phyloP scores from a whole-genome alignment of 64 coral and sea anemone species.

The Dendronephthya gigantea region DNA sequence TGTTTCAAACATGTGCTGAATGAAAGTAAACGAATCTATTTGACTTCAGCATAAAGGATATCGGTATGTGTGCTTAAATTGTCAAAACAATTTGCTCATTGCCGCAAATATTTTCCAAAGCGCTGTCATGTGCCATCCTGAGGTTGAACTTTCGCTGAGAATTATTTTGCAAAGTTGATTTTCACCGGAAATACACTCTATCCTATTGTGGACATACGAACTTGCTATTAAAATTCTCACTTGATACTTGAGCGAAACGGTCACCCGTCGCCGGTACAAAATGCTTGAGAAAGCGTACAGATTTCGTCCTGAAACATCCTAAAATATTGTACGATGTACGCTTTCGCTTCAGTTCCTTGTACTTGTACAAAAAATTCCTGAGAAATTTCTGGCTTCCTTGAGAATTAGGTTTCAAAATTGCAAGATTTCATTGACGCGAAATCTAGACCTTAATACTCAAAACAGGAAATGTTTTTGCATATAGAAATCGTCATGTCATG shows the following conservation, averaged over 20 bases:
- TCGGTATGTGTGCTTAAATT: background rate
- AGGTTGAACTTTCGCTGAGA: background rate
- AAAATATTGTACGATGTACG: background rate
- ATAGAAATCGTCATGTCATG: too few relatives aligned
- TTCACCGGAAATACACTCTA: background rate
- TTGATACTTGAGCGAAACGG: background rate
- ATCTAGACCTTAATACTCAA: too few relatives aligned
- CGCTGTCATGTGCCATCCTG: background rate
- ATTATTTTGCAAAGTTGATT: background rate
- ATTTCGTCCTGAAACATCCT: background rate
- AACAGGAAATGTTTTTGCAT: too few relatives aligned
- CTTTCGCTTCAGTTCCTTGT: too few relatives aligned
- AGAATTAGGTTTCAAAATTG: too few relatives aligned
- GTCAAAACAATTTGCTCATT: background rate
- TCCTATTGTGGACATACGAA: background rate
- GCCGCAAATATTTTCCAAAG: background rate
- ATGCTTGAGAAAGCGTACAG: background rate
- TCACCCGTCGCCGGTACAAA: background rate
- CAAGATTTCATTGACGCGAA: too few relatives aligned
- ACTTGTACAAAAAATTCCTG: too few relatives aligned
- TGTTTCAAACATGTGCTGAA: background rate
- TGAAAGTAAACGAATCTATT: background rate
- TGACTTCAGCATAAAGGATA: background rate
- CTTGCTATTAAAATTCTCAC: background rate
- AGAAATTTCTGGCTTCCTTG: too few relatives aligned